Evolutionary conservation across 2,888 invertebrate species (phyloP).

Genomic region (Microchrysa polita): DNA sequence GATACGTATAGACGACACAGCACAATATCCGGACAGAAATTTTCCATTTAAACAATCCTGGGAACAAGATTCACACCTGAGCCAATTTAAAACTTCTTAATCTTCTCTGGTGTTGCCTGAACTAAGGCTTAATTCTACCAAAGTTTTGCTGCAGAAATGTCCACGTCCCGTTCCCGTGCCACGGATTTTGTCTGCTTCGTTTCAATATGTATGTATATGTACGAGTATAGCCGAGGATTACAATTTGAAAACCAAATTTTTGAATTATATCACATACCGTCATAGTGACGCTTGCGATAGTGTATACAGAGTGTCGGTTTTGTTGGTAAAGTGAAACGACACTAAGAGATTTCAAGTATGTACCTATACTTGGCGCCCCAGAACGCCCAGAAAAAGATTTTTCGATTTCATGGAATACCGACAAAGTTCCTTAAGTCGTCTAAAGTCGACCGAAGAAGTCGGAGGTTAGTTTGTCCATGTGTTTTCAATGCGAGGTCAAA

Average conservation of each 20-base stretch:
- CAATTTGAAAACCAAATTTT: conserved; percentile 38
- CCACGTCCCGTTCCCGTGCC: conserved; percentile 6
- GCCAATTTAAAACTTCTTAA: conserved; percentile 48
- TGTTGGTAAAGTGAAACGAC: too few relatives aligned
- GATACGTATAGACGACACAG: not conserved
- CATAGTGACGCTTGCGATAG: not conserved
- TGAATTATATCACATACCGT: conserved; percentile 15
- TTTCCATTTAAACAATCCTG: conserved; percentile 31
- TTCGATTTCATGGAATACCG: too few relatives aligned
- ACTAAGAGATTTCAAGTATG: too few relatives aligned
- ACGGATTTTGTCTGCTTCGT: too few relatives aligned
- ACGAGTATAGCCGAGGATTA: too few relatives aligned
- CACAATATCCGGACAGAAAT: conserved; percentile 13
- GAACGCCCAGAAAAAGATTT: too few relatives aligned
- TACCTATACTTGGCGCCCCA: too few relatives aligned
- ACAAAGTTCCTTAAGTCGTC: conserved; percentile 10
- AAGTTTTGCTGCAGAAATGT: conserved; percentile 2
- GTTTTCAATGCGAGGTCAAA: too few relatives aligned
- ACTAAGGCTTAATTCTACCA: conserved; percentile 44
- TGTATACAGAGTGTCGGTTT: too few relatives aligned
- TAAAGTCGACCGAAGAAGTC: not conserved
- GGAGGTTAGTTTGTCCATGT: not conserved
- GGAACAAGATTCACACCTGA: conserved; percentile 43
- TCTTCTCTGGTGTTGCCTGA: conserved; percentile 35
- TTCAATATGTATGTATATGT: too few relatives aligned